Evolutionary conservation across 2,797 vertebrate species (phyloP), one percentile per base, ranked within the genome.

Genomic region (Erethizon dorsatum): DNA sequence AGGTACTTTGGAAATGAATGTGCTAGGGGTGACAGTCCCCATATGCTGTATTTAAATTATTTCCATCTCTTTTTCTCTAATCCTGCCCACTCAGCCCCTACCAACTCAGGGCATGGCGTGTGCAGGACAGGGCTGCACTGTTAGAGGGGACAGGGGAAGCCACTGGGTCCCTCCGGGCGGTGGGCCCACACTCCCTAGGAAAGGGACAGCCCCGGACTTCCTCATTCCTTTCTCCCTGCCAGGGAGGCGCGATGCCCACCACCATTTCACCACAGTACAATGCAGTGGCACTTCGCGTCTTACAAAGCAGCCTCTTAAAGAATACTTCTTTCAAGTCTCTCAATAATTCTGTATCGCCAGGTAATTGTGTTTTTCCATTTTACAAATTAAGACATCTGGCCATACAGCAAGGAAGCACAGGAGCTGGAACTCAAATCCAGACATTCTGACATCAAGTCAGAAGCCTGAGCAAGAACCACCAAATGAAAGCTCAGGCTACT

Each of bases 261-360:
- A 67, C 22, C 59, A 22, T 9, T 7, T n/a, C 10, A 15, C 87
- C 52, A 9, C 9, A 63, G 57, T 1, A 13, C 12, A 73, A 59
- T 0, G 6, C 2, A 15, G 50, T 1, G 0, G 31, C 37, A 24
- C n/a, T n/a, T 24, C 31, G 5, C 1, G 26, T 20, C 33, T 15
- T 33, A 65, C 26, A 26, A 11, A 56, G 24, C 20, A 37, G 1
- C 50, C 56, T 80, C 52, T 14, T 7, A 20, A 52, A 20, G 50
- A 65, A n/a, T 1, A 7, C 4, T 37, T 28, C 52, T 56, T 13
- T 47, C 17, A 52, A 69, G 37, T 85, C 12, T 69, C 61, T 31
- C 65, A 14, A n/a, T 75, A 26, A 67, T 24, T 65, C 73, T 75
- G 4, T 2, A n/a, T 52, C 5, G 31, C 15, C 17, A 59, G 71